A percentile compares a stretch with the other conserved stretches of the same genome.
These are phyloP conservation scores for Tenthredo distinguenda DNA, from an alignment of 2,888 invertebrate species.

Conservation along the genomic window DNA sequence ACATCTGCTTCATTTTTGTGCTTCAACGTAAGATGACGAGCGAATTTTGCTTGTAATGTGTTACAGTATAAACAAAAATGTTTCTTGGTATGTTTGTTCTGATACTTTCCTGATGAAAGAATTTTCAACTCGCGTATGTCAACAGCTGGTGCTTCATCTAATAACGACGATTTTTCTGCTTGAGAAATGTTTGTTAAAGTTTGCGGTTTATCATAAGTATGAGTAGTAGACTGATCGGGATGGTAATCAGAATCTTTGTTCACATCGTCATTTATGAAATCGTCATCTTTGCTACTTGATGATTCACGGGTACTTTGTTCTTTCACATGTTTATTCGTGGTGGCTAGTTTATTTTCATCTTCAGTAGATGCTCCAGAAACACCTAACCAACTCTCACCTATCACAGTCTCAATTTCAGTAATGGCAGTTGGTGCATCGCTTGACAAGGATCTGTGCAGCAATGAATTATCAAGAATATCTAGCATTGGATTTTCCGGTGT, in stretches of 20 bases:
- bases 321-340: not conserved
- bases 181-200: slow-evolving; percentile 14
- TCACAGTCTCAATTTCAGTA: not conserved
- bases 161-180: slow-evolving; percentile 14
- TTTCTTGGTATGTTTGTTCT: slow-evolving; percentile 54
- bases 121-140: not conserved
- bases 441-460: not conserved
- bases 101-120: not conserved
- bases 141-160: slow-evolving; percentile 32
- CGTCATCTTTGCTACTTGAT: not conserved
- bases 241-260: slow-evolving; percentile 11
- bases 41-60: slow-evolving; percentile 23
- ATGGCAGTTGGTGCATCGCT: slow-evolving; percentile 4
- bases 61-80: slow-evolving; percentile 54
- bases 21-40: slow-evolving; percentile 21
- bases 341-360: not conserved
- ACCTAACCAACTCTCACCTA: no score
- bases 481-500: slow-evolving; percentile 7
- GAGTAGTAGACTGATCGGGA: slow-evolving; percentile 6
- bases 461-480: slow-evolving; percentile 8
- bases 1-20: slow-evolving; percentile 20
- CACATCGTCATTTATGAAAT: not conserved
- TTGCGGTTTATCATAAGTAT: not conserved
- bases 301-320: not conserved
- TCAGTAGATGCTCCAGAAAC: not conserved